Conservation (phyloP, 2,797 vertebrate genomes). For the Agapornis canus region DNA sequence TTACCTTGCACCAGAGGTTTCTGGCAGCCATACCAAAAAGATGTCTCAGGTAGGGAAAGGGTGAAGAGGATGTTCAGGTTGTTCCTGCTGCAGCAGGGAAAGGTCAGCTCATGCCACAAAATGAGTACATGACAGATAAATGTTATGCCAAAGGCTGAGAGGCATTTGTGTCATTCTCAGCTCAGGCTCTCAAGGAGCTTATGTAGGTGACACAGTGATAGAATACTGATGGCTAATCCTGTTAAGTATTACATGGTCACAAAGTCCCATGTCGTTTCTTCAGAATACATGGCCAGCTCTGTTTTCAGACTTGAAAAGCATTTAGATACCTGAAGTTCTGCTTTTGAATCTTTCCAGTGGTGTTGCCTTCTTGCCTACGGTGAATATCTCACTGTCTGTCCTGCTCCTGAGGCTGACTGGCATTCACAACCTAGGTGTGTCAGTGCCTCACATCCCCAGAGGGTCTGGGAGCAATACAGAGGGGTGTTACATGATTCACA, state of each 20-base stretch:
- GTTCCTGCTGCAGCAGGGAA: not conserved
- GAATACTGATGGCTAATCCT: not conserved
- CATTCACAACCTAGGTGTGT: not conserved
- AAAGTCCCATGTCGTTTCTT: not conserved
- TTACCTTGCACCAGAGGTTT: not conserved
- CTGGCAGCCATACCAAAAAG: not conserved
- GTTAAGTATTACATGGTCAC: not conserved
- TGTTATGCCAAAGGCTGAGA: not conserved
- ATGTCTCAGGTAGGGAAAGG: not conserved
- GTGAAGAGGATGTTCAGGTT: not conserved
- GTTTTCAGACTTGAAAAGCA: not conserved
- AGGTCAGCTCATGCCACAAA: not conserved
- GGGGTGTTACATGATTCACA: not conserved
- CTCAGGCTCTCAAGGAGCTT: not conserved
- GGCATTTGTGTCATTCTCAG: not conserved
- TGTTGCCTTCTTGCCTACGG: not conserved
- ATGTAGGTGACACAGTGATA: not conserved
- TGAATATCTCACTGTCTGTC: not conserved
- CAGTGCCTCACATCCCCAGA: not conserved
- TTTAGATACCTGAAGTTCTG: not conserved
- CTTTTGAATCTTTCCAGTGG: not conserved
- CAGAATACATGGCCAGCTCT: not conserved
- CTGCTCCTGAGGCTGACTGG: not conserved
- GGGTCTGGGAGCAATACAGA: not conserved
- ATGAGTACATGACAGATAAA: not conserved